These are phyloP conservation scores for Laodelphax striatellus DNA, from an alignment of 1,140 invertebrate genomes.

Conservation along the genomic window DNA sequence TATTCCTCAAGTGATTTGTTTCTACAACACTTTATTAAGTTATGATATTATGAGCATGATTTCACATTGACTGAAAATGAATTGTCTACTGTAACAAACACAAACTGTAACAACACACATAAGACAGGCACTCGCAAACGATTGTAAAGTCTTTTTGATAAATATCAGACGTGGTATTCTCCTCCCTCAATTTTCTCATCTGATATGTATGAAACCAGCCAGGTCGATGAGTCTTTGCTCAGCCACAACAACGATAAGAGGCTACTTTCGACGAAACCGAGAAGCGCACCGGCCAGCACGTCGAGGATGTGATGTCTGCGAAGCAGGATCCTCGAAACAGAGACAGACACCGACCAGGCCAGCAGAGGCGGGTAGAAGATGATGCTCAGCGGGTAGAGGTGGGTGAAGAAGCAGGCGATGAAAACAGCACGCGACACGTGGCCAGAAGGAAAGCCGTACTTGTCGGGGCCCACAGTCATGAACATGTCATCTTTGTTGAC, in stretches of 20 bases:
- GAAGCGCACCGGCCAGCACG: slow-evolving; percentile 56
- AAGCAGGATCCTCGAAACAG: slow-evolving; percentile 65
- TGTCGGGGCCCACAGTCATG: slow-evolving; percentile 56
- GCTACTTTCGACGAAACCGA: slow-evolving; percentile 64
- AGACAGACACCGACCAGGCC: slow-evolving; percentile 63
- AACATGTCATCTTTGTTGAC: slow-evolving; percentile 50
- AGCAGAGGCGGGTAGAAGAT: slow-evolving; percentile 48
- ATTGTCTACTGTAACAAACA: no score
- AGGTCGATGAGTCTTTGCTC: slow-evolving; percentile 34
- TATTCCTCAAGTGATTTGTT: no score
- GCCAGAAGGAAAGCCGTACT: slow-evolving; percentile 93
- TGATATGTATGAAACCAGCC: slow-evolving; percentile 38
- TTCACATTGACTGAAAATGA: no score
- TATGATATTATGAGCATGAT: no score
- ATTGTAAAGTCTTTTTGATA: background rate
- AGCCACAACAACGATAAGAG: slow-evolving; percentile 58
- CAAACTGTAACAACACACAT: no score
- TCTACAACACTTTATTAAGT: no score
- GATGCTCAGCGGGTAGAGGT: slow-evolving; percentile 41
- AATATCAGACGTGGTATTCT: slow-evolving; percentile 38
- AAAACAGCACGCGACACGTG: slow-evolving; percentile 80
- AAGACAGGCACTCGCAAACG: no score
- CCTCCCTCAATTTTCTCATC: slow-evolving; percentile 43
- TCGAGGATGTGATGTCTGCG: slow-evolving; percentile 81
- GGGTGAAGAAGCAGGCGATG: slow-evolving; percentile 56